These are phyloP conservation scores for Octodon degus DNA, from an alignment of 2,113 vertebrate species.

Conservation along the genomic window DNA sequence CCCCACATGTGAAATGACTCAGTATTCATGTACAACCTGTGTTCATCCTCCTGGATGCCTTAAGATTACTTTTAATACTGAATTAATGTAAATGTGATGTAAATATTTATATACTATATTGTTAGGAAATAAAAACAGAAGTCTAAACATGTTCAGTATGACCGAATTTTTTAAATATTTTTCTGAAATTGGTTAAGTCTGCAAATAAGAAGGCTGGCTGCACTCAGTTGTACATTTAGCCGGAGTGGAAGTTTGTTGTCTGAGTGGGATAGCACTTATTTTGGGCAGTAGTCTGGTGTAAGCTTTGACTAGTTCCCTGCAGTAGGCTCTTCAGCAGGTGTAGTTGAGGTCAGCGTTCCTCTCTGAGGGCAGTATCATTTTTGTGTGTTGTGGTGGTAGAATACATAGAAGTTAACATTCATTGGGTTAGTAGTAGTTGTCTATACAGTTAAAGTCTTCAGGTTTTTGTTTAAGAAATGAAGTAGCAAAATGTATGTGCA, in stretches of 20 bases:
- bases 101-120: not conserved
- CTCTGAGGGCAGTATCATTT: not conserved
- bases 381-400: constrained; percentile 6
- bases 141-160: not conserved
- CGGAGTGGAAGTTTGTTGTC: not conserved
- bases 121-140: not conserved
- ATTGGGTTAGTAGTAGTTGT: constrained; percentile 39
- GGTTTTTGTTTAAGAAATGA: constrained; percentile 60
- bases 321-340: not conserved
- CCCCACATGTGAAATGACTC: not conserved
- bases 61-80: not conserved
- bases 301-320: not conserved
- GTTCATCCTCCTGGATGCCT: not conserved
- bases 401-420: not conserved
- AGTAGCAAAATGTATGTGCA: constrained; percentile 62
- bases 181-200: not conserved
- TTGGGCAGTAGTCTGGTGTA: not conserved
- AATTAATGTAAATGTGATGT: not conserved
- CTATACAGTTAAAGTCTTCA: not conserved
- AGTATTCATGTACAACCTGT: not conserved
- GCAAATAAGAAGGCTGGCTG: not conserved
- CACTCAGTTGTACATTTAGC: not conserved
- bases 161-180: not conserved
- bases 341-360: not conserved
- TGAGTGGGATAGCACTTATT: not conserved